phyloP scores from a whole-genome alignment of 2,113 vertebrate species.

The Zootoca vivipara region DNA sequence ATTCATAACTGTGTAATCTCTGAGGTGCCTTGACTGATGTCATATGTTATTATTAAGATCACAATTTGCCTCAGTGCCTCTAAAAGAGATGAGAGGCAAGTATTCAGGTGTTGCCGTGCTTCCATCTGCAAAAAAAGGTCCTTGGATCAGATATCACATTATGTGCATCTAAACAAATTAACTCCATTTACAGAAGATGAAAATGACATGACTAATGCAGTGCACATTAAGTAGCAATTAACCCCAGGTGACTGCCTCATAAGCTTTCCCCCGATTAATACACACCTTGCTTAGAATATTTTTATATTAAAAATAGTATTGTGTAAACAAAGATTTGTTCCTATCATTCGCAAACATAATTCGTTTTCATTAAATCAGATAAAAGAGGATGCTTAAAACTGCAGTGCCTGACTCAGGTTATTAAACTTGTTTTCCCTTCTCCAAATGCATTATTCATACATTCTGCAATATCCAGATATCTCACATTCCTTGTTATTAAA shows the following conservation, averaged over 20 bases:
- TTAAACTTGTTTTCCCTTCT: not conserved
- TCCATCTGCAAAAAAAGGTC: not conserved
- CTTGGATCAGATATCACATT: conserved; percentile 3
- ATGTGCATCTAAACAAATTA: not conserved
- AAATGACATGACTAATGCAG: not conserved
- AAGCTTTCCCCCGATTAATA: not conserved
- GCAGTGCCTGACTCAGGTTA: not conserved
- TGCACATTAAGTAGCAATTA: conserved; percentile 3
- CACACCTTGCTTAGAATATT: not conserved
- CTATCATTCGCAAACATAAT: not conserved
- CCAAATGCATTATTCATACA: not conserved
- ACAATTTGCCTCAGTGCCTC: not conserved
- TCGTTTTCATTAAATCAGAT: conserved; percentile 17
- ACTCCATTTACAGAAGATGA: not conserved
- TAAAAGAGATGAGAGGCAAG: not conserved
- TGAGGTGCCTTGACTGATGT: conserved; percentile 9
- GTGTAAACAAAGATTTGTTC: not conserved
- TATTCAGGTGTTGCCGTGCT: not conserved
- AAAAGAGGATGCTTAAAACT: not conserved
- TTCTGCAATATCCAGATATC: not conserved
- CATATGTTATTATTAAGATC: conserved; percentile 15
- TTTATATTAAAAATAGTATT: not conserved
- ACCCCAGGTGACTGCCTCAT: not conserved
- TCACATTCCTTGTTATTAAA: conserved; percentile 13
- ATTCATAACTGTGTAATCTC: conserved; percentile 13